Evolutionary conservation across 1,140 invertebrate genomes (phyloP), one percentile per base, ranked within the genome.

Genomic region (Centruroides vittatus): DNA sequence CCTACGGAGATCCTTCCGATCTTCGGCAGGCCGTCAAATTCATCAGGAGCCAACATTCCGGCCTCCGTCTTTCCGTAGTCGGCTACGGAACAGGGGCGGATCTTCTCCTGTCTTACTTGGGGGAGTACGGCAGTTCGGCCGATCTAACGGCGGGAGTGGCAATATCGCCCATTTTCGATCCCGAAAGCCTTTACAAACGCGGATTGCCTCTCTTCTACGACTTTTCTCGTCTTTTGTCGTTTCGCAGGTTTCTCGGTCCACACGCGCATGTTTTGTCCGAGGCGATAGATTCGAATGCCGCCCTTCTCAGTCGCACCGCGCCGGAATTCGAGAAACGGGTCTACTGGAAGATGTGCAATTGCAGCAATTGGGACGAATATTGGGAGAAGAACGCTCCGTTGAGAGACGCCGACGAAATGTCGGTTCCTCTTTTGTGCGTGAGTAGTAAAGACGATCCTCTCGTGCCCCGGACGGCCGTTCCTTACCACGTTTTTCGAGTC

Each of bases 301-400:
- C 63, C 3, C 55, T 69, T 35, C 55, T 48, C 34, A 52, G 66
- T 3, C 65, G 63, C 62, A 61, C 63, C 1, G 58, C 69, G 5
- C 58, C 61, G 49, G 61, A 68, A 3, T 68, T 68, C 51, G 71
- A 73, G 58, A 48, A 65, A 11, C 52, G 48, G 13, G 61, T 70
- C 0, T 68, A 63, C 53, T 69, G 64, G 47, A 67, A 68, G 57
- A 49, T 69, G 35, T 62, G 67, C 47, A 68, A 68, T 4, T 68
- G 60, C 60, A 55, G 55, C 4, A 63, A 61, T 54, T 58, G 68
- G 9, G 70, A 72, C 5, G 66, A 70, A 52, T 73, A 70, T 61
- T 72, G 70, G 69, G 71, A 72, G 34, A 62, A 63, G 47, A 72
- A 72, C 59, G 68, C 69, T 47, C 71, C 72, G 4, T 55, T 72